These are phyloP conservation scores for Mamestra configurata DNA, from an alignment of 1,140 invertebrate species.

Conservation along the genomic window DNA sequence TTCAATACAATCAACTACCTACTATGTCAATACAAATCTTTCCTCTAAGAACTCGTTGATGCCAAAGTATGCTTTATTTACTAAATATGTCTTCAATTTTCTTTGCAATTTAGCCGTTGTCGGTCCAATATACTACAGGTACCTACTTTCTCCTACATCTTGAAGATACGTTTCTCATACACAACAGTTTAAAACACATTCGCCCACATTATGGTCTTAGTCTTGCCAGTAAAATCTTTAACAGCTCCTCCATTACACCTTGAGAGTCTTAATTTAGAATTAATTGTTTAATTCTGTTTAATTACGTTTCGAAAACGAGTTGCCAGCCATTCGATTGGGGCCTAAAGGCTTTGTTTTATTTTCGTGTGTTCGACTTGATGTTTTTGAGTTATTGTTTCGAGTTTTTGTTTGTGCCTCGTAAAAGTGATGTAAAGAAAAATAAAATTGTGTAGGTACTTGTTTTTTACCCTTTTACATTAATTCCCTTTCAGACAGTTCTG, in stretches of 20 bases:
- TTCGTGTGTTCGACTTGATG: not conserved
- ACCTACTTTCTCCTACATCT: no score
- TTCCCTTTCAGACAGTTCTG: no score
- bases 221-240: slow-evolving; percentile 1
- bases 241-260: not conserved
- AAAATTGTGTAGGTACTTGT: no score
- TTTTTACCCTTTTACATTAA: no score
- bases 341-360: not conserved
- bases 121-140: no score
- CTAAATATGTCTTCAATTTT: no score
- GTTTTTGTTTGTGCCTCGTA: not conserved
- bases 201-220: not conserved
- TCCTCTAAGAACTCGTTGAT: no score
- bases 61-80: no score
- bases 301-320: slow-evolving; percentile 18
- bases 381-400: not conserved
- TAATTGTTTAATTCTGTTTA: slow-evolving; percentile 29
- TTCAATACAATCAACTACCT: no score
- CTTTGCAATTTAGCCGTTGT: no score
- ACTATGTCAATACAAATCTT: no score
- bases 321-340: slow-evolving; percentile 21
- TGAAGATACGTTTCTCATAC: not conserved
- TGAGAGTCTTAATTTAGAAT: slow-evolving; percentile 13
- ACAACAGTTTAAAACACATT: not conserved
- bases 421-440: no score